Conservation (phyloP, 1,140 invertebrate genomes). For the Eriocheir sinensis region DNA sequence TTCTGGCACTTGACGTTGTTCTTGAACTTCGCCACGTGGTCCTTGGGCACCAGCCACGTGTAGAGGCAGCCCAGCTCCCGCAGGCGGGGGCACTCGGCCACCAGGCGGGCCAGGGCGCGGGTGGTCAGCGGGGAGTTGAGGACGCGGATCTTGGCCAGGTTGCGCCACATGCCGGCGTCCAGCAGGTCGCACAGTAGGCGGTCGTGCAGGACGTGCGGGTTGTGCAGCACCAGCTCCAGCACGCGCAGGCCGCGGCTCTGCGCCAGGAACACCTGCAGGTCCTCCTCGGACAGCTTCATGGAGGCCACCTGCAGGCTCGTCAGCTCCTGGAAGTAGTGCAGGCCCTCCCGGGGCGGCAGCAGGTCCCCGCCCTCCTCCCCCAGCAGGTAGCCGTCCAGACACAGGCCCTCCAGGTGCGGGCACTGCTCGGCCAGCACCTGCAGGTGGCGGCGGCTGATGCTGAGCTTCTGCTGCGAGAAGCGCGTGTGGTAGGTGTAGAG, state of each 20-base stretch:
- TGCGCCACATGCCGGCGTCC: conserved; percentile 76
- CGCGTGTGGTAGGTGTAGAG: conserved; percentile 77
- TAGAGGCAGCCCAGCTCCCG: conserved; percentile 75
- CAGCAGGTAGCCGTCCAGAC: conserved; percentile 76
- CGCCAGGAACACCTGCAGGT: conserved; percentile 76
- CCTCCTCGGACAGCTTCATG: conserved; percentile 78
- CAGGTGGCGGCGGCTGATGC: conserved; percentile 76
- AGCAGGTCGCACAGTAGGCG: conserved; percentile 73
- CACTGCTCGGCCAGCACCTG: conserved; percentile 76
- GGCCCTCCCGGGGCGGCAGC: conserved; percentile 44
- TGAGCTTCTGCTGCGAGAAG: conserved; percentile 76
- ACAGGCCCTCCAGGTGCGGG: conserved; percentile 68
- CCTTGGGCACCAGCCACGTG: conserved; percentile 78
- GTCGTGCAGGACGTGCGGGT: conserved; percentile 78
- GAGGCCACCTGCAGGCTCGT: conserved; percentile 72
- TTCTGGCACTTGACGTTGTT: conserved; percentile 72
- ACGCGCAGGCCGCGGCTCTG: conserved; percentile 73
- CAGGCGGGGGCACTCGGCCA: conserved; percentile 77
- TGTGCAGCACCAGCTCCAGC: conserved; percentile 76
- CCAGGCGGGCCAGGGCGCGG: conserved; percentile 74
- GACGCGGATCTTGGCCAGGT: conserved; percentile 74
- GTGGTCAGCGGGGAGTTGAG: conserved; percentile 77
- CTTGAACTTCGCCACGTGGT: conserved; percentile 77
- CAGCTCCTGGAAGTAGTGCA: conserved; percentile 75
- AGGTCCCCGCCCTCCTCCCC: conserved; percentile 74